phyloP scores from a whole-genome alignment of 2,797 vertebrate species.

The Chiloscyllium punctatum region DNA sequence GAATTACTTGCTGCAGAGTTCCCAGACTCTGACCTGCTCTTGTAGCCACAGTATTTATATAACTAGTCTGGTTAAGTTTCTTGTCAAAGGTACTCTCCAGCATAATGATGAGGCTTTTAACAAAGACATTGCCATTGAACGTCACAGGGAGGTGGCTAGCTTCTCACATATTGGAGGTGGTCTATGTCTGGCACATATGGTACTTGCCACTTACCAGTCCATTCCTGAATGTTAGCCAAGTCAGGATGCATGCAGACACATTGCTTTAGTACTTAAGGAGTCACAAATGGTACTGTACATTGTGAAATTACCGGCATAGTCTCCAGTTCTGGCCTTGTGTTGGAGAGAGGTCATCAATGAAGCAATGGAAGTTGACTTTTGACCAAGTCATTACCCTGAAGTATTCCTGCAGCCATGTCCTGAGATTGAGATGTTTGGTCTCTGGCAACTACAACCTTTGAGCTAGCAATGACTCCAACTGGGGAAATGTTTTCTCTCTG shows the following conservation, averaged over 20 bases:
- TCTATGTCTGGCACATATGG: not conserved
- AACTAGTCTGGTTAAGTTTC: not conserved
- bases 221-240: not conserved
- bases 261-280: no score
- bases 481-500: no score
- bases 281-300: no score
- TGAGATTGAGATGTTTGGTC: no score
- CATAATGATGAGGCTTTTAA: not conserved
- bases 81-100: not conserved
- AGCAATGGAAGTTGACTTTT: no score
- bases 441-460: no score
- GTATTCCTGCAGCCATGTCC: no score
- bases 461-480: no score
- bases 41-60: not conserved
- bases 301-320: no score
- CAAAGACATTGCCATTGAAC: not conserved
- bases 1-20: not conserved
- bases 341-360: no score
- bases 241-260: not conserved
- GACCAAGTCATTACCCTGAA: no score
- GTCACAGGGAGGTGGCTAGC: not conserved
- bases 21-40: not conserved
- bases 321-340: no score
- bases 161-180: not conserved
- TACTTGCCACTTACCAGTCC: not conserved